Conservation (phyloP, 1,140 invertebrate genomes). For the honey bee (Apis mellifera) region Amel_HAv3.1 CM009936.2:9204001-9204500, state of each 20-base stretch:
- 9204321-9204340: no score
- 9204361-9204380: not conserved
- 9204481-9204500: no score
- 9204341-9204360: no score
- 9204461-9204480: not conserved
- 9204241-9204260: conserved; percentile 6
- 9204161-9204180: conserved; percentile 50
- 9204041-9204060: no score
- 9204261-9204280: conserved; percentile 59
- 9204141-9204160: conserved; percentile 50
- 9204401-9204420: not conserved
- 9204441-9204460: not conserved
- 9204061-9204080: not conserved
- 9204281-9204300: conserved; percentile 60
- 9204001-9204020: not conserved
- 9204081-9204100: not conserved
- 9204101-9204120: not conserved
- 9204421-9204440: not conserved
- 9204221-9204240: not conserved
- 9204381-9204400: not conserved
- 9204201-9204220: no score
- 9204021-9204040: no score
- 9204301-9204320: not conserved
- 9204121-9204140: conserved; percentile 46
- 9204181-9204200: not conserved